Percentiles rank a stretch among this genome's conserved stretches.
Conservation (phyloP, 2,888 invertebrate genomes). For the Dryomyza anilis region DNA sequence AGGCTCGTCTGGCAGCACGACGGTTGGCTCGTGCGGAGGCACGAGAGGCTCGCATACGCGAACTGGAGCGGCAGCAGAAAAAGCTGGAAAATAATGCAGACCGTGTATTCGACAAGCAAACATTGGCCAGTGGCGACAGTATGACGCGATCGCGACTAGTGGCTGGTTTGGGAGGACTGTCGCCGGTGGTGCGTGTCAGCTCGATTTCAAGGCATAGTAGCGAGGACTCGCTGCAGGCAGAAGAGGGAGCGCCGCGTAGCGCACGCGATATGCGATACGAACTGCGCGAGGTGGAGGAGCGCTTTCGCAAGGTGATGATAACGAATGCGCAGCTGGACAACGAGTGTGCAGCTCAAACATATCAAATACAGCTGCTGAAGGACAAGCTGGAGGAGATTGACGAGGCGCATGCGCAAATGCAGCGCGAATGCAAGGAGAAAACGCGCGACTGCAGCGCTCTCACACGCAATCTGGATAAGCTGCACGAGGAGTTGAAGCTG, state of each 20-base stretch:
- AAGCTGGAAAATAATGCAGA: constrained; percentile 93
- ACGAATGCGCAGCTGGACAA: constrained; percentile 98
- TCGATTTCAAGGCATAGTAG: constrained; percentile 78
- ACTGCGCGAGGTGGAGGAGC: constrained; percentile 85
- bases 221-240: constrained; percentile 63
- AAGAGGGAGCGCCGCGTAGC: constrained; percentile 69
- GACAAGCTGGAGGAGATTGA: constrained; percentile 93
- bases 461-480: constrained; percentile 75
- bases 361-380: constrained; percentile 94
- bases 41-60: constrained; percentile 94
- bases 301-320: constrained; percentile 98
- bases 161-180: constrained; percentile 22
- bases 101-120: constrained; percentile 85
- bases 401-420: constrained; percentile 81
- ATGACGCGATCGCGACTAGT: constrained; percentile 54
- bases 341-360: constrained; percentile 94
- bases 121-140: constrained; percentile 63
- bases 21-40: constrained; percentile 97
- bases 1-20: constrained; percentile 91
- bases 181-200: constrained; percentile 49
- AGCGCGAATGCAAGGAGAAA: constrained; percentile 83
- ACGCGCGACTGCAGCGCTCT: constrained; percentile 85
- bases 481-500: constrained; percentile 79
- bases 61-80: constrained; percentile 92
- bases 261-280: constrained; percentile 66